Evolutionary conservation across 2,888 invertebrate species (phyloP), one percentile per base, ranked within the genome.

Genomic region (Agrochola macilenta): DNA sequence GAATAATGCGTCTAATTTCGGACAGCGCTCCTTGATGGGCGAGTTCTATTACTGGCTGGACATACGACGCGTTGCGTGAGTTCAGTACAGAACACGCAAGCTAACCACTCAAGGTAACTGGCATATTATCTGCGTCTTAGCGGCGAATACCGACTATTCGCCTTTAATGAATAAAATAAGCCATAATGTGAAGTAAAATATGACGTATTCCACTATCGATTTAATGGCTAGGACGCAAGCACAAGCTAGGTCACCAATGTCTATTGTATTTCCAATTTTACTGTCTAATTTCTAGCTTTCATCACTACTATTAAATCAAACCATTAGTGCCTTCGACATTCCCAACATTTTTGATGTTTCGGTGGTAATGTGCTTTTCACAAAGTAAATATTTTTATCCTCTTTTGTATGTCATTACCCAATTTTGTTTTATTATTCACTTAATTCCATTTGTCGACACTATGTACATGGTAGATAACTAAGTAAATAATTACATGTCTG

Each of bases 401-500:
- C 1, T 39, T 66, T 76, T 82, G 35, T 11, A 58, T 26, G 58
- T 26, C 54, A 39, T 26, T 58, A 23, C 46, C 20, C 4, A 64
- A 81, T 63, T 49, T 39, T 52, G 20, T 81, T 4, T 23, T 14
- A 54, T 46, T 75, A 60, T 46, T 58, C 49, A 12, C 58, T 43
- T 65, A 65, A 74, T 79, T 73, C 14, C 5, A 76, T 79, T 75
- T 75, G 23, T 26, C 35, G 14, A 39, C 43, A n/a, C 26, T 66
- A 46, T 54, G 14, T 66, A 82, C 20, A 52, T n/a, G 9, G 26
- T 23, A 23, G 9, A 17, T 12, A 3, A 2, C 12, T 43, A 43
- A 60, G 46, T 82, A 46, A 58, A 65, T 75, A 75, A 82, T 65
- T 65, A 76, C 8, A 65, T 20, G 54, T 61, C 35, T 82, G 46